A percentile compares a stretch with the other conserved stretches of the same genome.
These are phyloP conservation scores for Lepidurus packardi DNA, from an alignment of 1,140 invertebrate genomes.

Conservation along the genomic window DNA sequence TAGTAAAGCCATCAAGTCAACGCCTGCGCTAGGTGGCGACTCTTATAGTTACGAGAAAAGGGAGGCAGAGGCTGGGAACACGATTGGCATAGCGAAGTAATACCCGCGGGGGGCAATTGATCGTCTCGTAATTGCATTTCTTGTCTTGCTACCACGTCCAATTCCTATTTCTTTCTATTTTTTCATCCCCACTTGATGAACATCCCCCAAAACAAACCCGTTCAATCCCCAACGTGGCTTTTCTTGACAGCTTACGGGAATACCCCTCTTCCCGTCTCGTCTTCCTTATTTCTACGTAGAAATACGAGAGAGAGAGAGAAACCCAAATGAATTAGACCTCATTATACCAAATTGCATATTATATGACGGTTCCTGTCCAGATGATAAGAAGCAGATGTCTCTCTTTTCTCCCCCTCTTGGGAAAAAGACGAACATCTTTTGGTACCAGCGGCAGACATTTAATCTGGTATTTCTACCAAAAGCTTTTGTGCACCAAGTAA, in stretches of 20 bases:
- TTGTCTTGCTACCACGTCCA: not conserved
- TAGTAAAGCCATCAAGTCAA: not conserved
- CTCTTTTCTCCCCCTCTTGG: not conserved
- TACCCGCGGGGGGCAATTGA: constrained; percentile 15
- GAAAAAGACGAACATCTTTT: not conserved
- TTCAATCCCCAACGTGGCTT: constrained; percentile 11
- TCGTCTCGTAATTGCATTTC: constrained; percentile 10
- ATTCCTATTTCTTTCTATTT: not conserved
- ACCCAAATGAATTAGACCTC: not conserved
- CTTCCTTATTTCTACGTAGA: not conserved
- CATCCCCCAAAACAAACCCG: not conserved
- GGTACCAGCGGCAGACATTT: not conserved
- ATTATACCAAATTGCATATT: constrained; percentile 20
- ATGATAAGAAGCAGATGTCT: constrained; percentile 15
- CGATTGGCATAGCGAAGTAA: constrained; percentile 10
- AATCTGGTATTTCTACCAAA: not conserved
- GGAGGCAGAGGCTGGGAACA: not conserved
- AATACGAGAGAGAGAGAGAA: not conserved
- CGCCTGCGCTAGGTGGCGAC: constrained; percentile 13
- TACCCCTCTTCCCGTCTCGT: not conserved
- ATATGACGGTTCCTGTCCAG: not conserved
- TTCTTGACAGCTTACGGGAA: constrained; percentile 4
- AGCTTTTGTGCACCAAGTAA: not conserved
- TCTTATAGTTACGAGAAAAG: not conserved
- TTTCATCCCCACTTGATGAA: constrained; percentile 11